phyloP scores from a whole-genome alignment of 2,797 vertebrate species.

The Enteromius paludinosus region DNA sequence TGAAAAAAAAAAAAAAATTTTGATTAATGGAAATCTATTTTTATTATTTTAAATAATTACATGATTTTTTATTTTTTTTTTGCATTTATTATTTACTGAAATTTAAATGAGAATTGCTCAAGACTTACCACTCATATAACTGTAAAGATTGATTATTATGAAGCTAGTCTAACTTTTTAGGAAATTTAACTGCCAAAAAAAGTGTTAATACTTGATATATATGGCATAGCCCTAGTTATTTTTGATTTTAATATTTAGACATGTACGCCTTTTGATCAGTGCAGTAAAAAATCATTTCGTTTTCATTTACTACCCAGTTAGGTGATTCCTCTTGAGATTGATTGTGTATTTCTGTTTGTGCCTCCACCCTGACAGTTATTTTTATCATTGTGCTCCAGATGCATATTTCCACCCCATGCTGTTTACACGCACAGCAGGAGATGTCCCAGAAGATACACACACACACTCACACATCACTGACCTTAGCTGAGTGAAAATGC shows the following conservation, averaged over 20 bases:
- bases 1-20: no score
- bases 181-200: not conserved
- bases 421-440: constrained; percentile 39
- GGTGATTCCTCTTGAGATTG: constrained; percentile 37
- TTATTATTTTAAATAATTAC: not conserved
- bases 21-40: no score
- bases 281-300: not conserved
- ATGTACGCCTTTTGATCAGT: not conserved
- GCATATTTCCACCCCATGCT: constrained; percentile 43
- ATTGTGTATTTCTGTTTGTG: constrained; percentile 34
- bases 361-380: constrained; percentile 50
- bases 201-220: not conserved
- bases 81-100: not conserved
- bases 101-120: not conserved
- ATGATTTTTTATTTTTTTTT: not conserved
- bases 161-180: not conserved
- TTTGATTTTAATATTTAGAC: not conserved
- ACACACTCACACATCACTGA: constrained; percentile 13
- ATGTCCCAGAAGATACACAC: constrained; percentile 14
- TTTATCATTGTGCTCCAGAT: constrained; percentile 37
- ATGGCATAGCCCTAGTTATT: not conserved
- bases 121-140: not conserved
- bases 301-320: not conserved
- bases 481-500: constrained; percentile 1
- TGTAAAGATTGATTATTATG: not conserved